Conservation (phyloP, 37 sponge, comb jelly and placozoan genomes). For the Chondrosia reniformis region DNA sequence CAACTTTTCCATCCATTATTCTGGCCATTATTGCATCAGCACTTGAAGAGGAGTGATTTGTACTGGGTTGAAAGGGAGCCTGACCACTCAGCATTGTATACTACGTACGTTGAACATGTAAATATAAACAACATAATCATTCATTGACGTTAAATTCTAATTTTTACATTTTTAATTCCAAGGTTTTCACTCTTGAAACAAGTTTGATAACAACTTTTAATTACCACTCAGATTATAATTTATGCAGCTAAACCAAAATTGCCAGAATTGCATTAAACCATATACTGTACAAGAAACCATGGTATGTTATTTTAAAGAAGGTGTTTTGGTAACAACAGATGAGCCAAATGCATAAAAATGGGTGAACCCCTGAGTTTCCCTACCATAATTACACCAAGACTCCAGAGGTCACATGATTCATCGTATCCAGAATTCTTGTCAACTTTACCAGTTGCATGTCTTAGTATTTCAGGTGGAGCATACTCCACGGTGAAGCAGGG, state of each 20-base stretch:
- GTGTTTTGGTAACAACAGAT: no score
- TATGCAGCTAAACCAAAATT: no score
- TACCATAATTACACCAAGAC: slow-evolving; percentile 94
- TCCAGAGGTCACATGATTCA: slow-evolving; percentile 95
- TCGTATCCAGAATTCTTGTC: slow-evolving; percentile 66
- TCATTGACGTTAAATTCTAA: no score
- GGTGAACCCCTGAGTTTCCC: no score
- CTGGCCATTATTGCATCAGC: slow-evolving; percentile 62
- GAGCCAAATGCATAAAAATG: no score
- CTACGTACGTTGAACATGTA: slow-evolving; percentile 21
- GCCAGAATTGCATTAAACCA: no score
- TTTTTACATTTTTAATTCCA: no score
- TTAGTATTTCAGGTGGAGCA: slow-evolving; percentile 96
- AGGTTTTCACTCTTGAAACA: no score
- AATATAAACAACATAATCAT: neutral
- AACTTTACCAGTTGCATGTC: neutral
- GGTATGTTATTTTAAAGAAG: no score
- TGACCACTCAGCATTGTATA: slow-evolving; percentile 90
- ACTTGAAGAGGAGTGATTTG: slow-evolving; percentile 4
- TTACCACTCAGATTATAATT: no score
- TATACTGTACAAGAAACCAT: no score
- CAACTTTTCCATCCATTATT: slow-evolving; percentile 67
- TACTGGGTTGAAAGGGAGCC: slow-evolving; percentile 73
- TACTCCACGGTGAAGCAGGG: slow-evolving; percentile 93
- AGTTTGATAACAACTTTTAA: no score